Evolutionary conservation across 2,113 vertebrate genomes (phyloP).

Genomic region (Sphyrna mokarran): DNA sequence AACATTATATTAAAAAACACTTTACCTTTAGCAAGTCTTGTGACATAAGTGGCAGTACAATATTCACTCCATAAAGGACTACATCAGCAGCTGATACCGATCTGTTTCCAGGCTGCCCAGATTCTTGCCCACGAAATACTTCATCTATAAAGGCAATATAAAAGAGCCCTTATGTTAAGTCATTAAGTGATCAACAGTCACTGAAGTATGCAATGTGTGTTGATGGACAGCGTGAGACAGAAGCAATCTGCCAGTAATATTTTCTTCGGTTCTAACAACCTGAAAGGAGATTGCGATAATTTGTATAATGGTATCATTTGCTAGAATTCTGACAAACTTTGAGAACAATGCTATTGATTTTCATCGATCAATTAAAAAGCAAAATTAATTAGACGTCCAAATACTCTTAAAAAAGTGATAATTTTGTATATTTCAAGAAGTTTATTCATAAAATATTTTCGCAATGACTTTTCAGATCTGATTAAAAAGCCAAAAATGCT

Average conservation of each 20-base stretch:
- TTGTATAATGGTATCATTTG: neutral
- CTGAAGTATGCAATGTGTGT: neutral
- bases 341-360: neutral
- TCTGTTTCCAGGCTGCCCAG: constrained; percentile 73
- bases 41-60: constrained; percentile 94
- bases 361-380: neutral
- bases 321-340: neutral
- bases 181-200: neutral
- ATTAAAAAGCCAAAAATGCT: neutral
- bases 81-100: constrained; percentile 92
- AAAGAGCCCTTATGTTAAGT: neutral
- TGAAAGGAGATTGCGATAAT: neutral
- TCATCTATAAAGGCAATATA: constrained; percentile 63
- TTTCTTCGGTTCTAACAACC: neutral
- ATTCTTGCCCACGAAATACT: constrained; percentile 89
- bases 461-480: neutral
- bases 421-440: neutral
- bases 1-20: neutral
- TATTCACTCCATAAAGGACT: constrained; percentile 92
- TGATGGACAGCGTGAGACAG: neutral
- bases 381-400: neutral
- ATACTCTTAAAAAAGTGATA: neutral
- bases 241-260: neutral
- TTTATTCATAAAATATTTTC: neutral
- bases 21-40: constrained; percentile 92